Conservation (phyloP, 2,113 vertebrate species). For the Hyperopisus bebe region DNA sequence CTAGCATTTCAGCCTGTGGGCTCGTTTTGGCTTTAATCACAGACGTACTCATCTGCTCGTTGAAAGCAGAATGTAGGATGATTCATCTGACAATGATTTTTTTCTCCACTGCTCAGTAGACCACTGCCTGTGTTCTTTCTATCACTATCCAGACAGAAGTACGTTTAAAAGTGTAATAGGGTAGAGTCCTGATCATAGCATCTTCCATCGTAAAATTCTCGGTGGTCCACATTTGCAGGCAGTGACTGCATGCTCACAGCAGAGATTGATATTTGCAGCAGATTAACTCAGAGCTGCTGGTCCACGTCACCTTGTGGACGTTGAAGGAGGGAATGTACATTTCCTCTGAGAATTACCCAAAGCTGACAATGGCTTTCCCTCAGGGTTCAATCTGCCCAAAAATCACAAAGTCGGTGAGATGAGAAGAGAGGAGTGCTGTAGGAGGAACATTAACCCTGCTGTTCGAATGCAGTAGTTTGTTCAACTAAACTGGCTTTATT, state of each 20-base stretch:
- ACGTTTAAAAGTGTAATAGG: background rate
- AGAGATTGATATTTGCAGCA: background rate
- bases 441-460: background rate
- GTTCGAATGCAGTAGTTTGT: background rate
- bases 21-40: background rate
- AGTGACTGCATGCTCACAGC: background rate
- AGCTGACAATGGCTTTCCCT: background rate
- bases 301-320: background rate
- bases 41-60: background rate
- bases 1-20: background rate
- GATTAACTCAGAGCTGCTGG: background rate
- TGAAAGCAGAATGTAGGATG: background rate
- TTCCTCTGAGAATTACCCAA: background rate
- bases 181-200: background rate
- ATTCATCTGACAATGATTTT: background rate
- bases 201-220: background rate
- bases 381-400: background rate
- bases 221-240: background rate
- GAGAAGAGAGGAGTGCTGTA: background rate
- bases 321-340: background rate
- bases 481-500: background rate
- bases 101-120: background rate
- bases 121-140: background rate
- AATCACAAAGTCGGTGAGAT: background rate
- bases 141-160: background rate